Conservation (phyloP, 1,140 invertebrate species). For the Seison nebaliae region DNA sequence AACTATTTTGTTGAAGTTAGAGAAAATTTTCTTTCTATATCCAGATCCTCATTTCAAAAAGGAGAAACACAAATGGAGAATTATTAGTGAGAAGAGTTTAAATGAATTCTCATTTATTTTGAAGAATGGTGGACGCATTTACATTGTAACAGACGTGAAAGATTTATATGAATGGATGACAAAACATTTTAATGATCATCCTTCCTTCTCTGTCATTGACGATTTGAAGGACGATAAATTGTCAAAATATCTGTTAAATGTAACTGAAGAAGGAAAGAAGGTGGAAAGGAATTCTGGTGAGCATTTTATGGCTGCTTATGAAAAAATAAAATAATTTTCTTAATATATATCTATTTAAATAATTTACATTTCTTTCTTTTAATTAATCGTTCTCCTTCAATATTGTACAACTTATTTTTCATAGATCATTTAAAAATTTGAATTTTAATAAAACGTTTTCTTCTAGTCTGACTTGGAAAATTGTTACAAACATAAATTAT, state of each 20-base stretch:
- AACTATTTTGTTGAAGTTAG: constrained; percentile 39
- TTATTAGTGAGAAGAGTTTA: constrained; percentile 66
- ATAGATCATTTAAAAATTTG: too few relatives aligned
- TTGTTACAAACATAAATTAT: too few relatives aligned
- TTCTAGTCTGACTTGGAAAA: too few relatives aligned
- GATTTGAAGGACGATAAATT: constrained; percentile 31
- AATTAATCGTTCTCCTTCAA: too few relatives aligned
- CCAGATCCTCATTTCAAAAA: constrained; percentile 99
- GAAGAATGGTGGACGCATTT: constrained; percentile 55
- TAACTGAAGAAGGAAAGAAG: constrained; percentile 86
- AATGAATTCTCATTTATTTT: constrained; percentile 89
- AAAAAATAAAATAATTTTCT: too few relatives aligned
- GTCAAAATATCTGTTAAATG: constrained; percentile 2
- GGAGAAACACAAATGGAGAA: constrained; percentile 94
- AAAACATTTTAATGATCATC: constrained; percentile 60
- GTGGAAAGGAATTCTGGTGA: constrained; percentile 73
- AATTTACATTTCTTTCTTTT: too few relatives aligned
- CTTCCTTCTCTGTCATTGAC: constrained; percentile 53
- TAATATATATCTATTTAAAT: too few relatives aligned
- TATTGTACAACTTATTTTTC: too few relatives aligned
- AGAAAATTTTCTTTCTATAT: constrained; percentile 98
- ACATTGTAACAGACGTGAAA: constrained; percentile 88
- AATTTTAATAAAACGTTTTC: too few relatives aligned
- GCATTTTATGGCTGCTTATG: constrained; percentile 68
- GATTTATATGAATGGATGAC: constrained; percentile 93